phyloP scores from a whole-genome alignment of 2,888 invertebrate species.

The Odiellus spinosus region DNA sequence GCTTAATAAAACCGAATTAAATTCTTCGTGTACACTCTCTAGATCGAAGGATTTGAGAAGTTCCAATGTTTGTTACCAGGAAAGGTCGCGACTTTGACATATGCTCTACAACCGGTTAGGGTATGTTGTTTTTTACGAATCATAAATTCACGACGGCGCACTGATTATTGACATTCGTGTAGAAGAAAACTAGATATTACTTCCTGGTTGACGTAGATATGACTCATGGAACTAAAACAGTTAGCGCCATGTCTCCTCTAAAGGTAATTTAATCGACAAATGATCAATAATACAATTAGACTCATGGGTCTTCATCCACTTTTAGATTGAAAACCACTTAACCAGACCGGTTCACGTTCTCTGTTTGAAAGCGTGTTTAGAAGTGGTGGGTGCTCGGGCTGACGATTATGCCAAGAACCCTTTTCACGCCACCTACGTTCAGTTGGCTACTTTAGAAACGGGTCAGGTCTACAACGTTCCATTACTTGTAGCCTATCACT shows the following conservation, averaged over 20 bases:
- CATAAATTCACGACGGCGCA: no score
- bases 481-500: constrained; percentile 61
- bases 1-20: no score
- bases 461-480: constrained; percentile 59
- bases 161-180: no score
- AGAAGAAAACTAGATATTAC: constrained; percentile 45
- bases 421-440: constrained; percentile 52
- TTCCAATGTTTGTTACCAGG: constrained; percentile 26
- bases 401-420: constrained; percentile 41
- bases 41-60: constrained; percentile 31
- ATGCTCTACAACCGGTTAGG: constrained; percentile 29
- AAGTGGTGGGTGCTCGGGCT: constrained; percentile 37
- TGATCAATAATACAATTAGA: no score
- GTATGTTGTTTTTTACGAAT: constrained; percentile 17
- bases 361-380: constrained; percentile 53
- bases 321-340: constrained; percentile 55
- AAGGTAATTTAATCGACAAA: constrained; percentile 43
- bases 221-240: constrained; percentile 41
- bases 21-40: no score
- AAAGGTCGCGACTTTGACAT: constrained; percentile 25
- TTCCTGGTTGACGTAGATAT: constrained; percentile 48
- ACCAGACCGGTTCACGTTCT: constrained; percentile 55
- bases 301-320: no score
- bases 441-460: constrained; percentile 51
- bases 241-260: constrained; percentile 54